Evolutionary conservation across 2,888 invertebrate genomes (phyloP).

Genomic region (Antheraea assamensis): DNA sequence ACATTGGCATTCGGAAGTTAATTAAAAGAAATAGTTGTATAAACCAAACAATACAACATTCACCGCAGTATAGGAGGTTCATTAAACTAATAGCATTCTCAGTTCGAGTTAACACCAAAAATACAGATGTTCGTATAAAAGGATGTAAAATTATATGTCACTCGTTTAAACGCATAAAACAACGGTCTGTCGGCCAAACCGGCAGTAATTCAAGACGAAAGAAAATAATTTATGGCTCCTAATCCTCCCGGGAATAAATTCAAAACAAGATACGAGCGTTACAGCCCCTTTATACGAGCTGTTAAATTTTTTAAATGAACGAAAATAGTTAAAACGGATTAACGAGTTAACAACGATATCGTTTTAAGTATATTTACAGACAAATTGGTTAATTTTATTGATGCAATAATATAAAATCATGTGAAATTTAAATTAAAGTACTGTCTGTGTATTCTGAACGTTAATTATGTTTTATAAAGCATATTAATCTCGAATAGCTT

Average conservation of each 20-base stretch:
- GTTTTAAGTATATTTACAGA: constrained; percentile 2
- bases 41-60: background rate
- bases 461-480: too few relatives aligned
- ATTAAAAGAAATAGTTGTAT: background rate
- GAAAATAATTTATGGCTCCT: constrained; percentile 73
- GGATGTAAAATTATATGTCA: constrained; percentile 53
- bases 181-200: constrained; percentile 62
- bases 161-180: constrained; percentile 61
- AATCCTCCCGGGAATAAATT: constrained; percentile 64
- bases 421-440: background rate
- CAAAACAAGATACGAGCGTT: constrained; percentile 64
- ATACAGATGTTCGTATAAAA: constrained; percentile 40
- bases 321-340: constrained; percentile 46
- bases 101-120: constrained; percentile 34
- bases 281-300: constrained; percentile 53
- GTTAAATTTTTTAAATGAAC: constrained; percentile 60
- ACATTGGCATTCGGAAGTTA: background rate
- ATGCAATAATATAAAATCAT: background rate
- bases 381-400: constrained; percentile 2
- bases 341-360: constrained; percentile 16
- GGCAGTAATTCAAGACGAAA: constrained; percentile 62
- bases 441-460: background rate
- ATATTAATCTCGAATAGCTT: too few relatives aligned
- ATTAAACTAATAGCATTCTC: constrained; percentile 38
- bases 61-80: constrained; percentile 22